Evolutionary conservation across 2,113 vertebrate genomes (phyloP).

Genomic region (Leucopsar rothschildi): DNA sequence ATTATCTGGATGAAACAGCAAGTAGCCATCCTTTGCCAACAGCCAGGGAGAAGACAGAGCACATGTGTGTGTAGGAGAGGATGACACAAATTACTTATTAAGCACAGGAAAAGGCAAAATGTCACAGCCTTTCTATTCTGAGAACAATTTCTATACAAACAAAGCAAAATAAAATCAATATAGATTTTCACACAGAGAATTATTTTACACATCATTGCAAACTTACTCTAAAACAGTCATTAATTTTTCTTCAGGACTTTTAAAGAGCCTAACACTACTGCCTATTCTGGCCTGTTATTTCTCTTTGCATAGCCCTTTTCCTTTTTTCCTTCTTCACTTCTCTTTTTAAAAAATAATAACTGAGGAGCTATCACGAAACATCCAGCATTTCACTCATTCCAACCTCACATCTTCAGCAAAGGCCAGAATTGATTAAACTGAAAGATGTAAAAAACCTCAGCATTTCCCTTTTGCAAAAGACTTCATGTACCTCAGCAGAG

Average conservation of each 20-base stretch:
- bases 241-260: not conserved
- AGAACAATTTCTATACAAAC: conserved; percentile 3
- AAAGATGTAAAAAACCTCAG: not conserved
- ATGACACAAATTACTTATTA: not conserved
- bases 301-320: not conserved
- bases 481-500: not conserved
- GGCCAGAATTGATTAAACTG: not conserved
- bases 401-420: not conserved
- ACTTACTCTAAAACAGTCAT: not conserved
- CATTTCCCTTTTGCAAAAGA: not conserved
- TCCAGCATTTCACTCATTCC: not conserved
- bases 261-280: not conserved
- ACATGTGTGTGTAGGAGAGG: not conserved
- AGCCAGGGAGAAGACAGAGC: not conserved
- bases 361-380: not conserved
- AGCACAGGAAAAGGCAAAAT: conserved; percentile 8
- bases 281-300: not conserved
- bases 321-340: not conserved
- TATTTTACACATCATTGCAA: conserved; percentile 16
- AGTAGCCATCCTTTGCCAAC: not conserved
- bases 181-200: conserved; percentile 4
- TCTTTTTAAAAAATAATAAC: not conserved
- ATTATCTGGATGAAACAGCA: not conserved
- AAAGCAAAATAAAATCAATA: conserved; percentile 36
- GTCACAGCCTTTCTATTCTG: conserved; percentile 24